These are phyloP conservation scores for Edolisoma coerulescens DNA, from an alignment of 2,113 vertebrate genomes.

Conservation along the genomic window DNA sequence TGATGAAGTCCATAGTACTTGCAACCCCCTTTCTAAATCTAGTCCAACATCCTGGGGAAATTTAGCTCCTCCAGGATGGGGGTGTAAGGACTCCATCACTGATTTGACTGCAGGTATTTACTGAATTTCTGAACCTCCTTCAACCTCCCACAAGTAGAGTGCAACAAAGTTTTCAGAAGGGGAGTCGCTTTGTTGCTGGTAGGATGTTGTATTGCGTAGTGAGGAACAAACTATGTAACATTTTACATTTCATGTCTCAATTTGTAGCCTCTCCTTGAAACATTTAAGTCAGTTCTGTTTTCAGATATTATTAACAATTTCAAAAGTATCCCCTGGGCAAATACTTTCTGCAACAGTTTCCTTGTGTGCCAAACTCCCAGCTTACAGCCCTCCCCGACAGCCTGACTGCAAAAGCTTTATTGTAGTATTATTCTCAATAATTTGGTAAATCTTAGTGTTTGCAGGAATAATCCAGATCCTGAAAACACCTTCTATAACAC, in stretches of 20 bases:
- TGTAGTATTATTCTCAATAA: neutral
- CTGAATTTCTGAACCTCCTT: neutral
- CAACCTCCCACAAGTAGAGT: neutral
- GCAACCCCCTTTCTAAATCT: neutral
- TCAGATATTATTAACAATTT: neutral
- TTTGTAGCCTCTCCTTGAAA: neutral
- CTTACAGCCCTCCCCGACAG: neutral
- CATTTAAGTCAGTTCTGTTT: neutral
- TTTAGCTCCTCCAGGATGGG: neutral
- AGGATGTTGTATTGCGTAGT: neutral
- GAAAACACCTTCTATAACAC: neutral
- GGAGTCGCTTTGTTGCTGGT: neutral
- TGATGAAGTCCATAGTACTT: neutral
- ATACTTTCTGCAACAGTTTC: neutral
- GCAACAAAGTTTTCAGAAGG: neutral
- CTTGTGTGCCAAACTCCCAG: neutral
- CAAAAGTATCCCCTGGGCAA: neutral
- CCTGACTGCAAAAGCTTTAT: neutral
- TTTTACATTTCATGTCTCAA: neutral
- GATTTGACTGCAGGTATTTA: neutral
- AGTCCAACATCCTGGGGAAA: neutral
- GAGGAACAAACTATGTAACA: neutral
- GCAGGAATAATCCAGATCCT: neutral
- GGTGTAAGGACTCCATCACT: accelerated
- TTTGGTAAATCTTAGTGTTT: neutral